A percentile compares a stretch with the other conserved stretches of the same genome.
Evolutionary conservation across 2,888 invertebrate species (phyloP).

Genomic region (Pheosia tremula): DNA sequence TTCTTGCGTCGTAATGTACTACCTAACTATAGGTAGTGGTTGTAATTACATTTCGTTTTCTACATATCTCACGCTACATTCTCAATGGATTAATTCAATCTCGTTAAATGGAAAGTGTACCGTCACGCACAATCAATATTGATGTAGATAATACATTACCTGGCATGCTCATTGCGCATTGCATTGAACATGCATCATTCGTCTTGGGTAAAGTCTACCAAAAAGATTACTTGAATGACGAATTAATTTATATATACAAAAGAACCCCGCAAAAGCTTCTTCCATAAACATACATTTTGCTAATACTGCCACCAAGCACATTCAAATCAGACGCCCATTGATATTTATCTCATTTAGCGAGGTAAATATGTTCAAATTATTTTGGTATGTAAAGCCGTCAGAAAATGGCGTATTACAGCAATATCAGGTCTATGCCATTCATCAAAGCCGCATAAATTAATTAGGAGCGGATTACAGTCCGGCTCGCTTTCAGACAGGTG

Average conservation of each 20-base stretch:
- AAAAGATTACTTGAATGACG: too few relatives aligned
- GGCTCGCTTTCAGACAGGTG: conserved; percentile 49
- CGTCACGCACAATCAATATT: neutral
- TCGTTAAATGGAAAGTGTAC: neutral
- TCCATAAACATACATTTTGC: too few relatives aligned
- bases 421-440: conserved; percentile 43
- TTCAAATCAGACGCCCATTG: conserved; percentile 1
- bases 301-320: conserved; percentile 2
- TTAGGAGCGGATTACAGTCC: conserved; percentile 49
- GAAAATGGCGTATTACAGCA: conserved; percentile 39
- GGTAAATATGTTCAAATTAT: conserved; percentile 7
- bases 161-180: neutral
- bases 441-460: conserved; percentile 49
- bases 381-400: conserved; percentile 13
- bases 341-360: neutral
- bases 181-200: neutral
- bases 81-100: neutral
- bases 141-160: neutral
- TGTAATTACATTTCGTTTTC: conserved; percentile 14
- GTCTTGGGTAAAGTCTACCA: too few relatives aligned
- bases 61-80: conserved; percentile 3
- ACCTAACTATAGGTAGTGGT: too few relatives aligned
- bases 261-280: too few relatives aligned
- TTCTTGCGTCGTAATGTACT: neutral
- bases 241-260: too few relatives aligned